Percentiles rank a stretch among this genome's conserved stretches.
These are phyloP conservation scores for Pogona vitticeps DNA, from an alignment of 2,113 vertebrate genomes.

Conservation along the genomic window DNA sequence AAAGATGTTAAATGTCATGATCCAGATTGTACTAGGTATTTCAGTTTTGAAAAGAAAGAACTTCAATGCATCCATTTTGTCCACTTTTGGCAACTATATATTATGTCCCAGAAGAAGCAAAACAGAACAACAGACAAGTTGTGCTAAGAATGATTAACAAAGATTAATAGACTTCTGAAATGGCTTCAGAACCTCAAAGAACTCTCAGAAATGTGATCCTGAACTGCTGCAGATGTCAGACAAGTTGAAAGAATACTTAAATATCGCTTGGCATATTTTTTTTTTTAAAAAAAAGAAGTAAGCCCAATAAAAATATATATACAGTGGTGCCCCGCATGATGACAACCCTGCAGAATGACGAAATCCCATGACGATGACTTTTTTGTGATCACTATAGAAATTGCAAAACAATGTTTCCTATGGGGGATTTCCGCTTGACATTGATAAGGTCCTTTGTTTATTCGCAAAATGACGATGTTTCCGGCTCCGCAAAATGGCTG, in stretches of 20 bases:
- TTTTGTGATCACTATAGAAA: too few species aligned
- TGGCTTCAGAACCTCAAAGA: neutral
- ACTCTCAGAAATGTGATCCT: neutral
- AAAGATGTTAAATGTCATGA: neutral
- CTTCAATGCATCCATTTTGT: neutral
- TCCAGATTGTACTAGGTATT: neutral
- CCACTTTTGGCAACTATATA: neutral
- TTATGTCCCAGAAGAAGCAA: neutral
- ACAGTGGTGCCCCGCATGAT: too few species aligned
- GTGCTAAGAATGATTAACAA: neutral
- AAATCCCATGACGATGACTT: too few species aligned
- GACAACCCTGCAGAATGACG: too few species aligned
- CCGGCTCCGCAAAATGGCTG: too few species aligned
- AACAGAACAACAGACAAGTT: neutral
- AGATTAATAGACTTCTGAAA: neutral
- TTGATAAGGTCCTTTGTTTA: too few species aligned
- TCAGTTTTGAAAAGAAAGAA: neutral
- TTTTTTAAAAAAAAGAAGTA: neutral
- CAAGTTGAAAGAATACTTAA: constrained; percentile 14
- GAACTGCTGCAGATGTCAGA: neutral
- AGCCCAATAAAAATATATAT: neutral
- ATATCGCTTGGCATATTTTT: neutral
- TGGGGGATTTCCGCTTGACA: too few species aligned
- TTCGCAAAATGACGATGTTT: too few species aligned
- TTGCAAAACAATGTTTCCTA: too few species aligned